These are phyloP conservation scores for Brachionus asplanchnoidis DNA, from an alignment of 1,140 invertebrate genomes.

Conservation along the genomic window DNA sequence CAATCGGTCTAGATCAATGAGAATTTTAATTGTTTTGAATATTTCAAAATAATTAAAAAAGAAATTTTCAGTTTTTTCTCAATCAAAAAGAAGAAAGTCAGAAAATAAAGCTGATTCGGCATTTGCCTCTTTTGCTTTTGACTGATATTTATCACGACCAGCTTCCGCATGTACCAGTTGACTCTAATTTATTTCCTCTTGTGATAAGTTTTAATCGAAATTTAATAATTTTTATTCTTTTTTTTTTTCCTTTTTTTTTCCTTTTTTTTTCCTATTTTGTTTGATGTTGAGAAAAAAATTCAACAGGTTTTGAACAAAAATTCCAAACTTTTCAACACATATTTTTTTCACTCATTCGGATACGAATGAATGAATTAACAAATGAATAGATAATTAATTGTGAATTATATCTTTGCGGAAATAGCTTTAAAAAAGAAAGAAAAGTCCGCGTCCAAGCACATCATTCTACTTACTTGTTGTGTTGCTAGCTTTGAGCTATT, in stretches of 20 bases:
- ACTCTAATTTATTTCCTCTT: constrained; percentile 9
- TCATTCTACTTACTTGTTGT: background rate
- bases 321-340: constrained; percentile 10
- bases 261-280: background rate
- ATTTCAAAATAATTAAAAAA: background rate
- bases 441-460: background rate
- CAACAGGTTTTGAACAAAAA: background rate
- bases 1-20: background rate
- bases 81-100: background rate
- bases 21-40: background rate
- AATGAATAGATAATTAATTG: constrained; percentile 37
- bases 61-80: constrained; percentile 26
- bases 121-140: background rate
- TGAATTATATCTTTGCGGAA: constrained; percentile 29
- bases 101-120: constrained; percentile 1
- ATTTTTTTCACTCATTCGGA: background rate
- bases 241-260: background rate
- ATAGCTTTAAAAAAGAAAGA: background rate
- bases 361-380: background rate
- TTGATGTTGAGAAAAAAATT: background rate
- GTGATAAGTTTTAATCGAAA: constrained; percentile 4
- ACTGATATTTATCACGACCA: background rate
- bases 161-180: background rate
- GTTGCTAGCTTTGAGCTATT: background rate
- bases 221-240: background rate